A percentile compares a stretch with the other conserved stretches of the same genome.
These are phyloP conservation scores for Sciurus niger DNA, from an alignment of 2,113 vertebrate genomes.

Conservation along the genomic window DNA sequence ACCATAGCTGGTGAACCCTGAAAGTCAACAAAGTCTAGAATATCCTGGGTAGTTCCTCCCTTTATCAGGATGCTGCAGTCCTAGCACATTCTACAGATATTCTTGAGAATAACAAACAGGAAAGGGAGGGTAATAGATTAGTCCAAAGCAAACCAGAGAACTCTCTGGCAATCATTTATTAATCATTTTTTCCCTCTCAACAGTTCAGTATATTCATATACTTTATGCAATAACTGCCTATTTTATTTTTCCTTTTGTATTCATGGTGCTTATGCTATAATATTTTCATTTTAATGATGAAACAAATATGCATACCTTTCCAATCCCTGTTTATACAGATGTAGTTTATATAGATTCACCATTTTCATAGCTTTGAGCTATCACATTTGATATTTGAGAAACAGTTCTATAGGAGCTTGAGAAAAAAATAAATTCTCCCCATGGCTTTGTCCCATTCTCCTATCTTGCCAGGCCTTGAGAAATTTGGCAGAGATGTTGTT, in stretches of 20 bases:
- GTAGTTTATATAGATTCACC: neutral
- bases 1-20: neutral
- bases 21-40: neutral
- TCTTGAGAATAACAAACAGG: neutral
- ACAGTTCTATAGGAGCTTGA: neutral
- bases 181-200: too few relatives aligned
- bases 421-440: neutral
- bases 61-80: too few relatives aligned
- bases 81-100: neutral
- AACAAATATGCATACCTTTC: neutral
- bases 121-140: neutral
- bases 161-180: neutral
- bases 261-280: neutral
- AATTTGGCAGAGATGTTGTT: neutral
- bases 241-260: neutral
- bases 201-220: neutral
- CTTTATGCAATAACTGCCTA: neutral
- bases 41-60: neutral
- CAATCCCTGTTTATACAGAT: neutral
- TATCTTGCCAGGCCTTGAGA: neutral
- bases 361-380: neutral
- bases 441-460: neutral
- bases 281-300: neutral
- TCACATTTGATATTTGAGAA: neutral
- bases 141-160: neutral